Evolutionary conservation across 1,140 invertebrate species (phyloP).

Genomic region (Achatina immaculata): DNA sequence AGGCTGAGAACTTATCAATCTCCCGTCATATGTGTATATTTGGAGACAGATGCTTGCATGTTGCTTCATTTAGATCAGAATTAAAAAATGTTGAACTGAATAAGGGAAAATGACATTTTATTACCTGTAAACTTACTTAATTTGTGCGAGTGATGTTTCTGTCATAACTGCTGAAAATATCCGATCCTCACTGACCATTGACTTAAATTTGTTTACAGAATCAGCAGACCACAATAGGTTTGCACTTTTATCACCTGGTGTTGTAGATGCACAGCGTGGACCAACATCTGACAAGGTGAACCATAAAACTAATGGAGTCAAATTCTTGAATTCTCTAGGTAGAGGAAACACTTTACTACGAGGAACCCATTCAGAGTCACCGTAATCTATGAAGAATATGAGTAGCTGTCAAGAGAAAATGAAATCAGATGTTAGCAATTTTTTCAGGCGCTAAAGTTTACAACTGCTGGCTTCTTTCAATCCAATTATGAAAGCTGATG

Average conservation of each 20-base stretch:
- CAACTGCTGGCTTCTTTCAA: no score
- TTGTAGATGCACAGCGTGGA: constrained; percentile 17
- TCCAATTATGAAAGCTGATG: no score
- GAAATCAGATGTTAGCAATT: neutral
- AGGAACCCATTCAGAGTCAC: constrained; percentile 45
- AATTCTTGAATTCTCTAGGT: constrained; percentile 37
- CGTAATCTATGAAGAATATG: constrained; percentile 52
- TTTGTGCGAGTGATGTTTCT: neutral
- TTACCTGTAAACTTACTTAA: constrained; percentile 14
- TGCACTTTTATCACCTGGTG: neutral
- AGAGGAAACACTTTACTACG: constrained; percentile 42
- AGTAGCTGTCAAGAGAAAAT: constrained; percentile 5
- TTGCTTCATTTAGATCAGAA: no score
- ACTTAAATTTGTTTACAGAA: neutral
- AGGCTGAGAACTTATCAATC: no score
- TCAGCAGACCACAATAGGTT: neutral
- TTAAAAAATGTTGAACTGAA: no score
- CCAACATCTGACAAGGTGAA: constrained; percentile 39
- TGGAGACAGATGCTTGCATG: no score
- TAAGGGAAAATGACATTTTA: no score
- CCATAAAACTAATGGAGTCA: constrained; percentile 42
- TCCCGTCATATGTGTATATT: no score
- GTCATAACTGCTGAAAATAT: neutral
- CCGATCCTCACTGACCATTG: neutral
- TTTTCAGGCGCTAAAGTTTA: no score